These are phyloP conservation scores for Recurvirostra avosetta DNA, from an alignment of 2,113 vertebrate genomes.

Conservation along the genomic window DNA sequence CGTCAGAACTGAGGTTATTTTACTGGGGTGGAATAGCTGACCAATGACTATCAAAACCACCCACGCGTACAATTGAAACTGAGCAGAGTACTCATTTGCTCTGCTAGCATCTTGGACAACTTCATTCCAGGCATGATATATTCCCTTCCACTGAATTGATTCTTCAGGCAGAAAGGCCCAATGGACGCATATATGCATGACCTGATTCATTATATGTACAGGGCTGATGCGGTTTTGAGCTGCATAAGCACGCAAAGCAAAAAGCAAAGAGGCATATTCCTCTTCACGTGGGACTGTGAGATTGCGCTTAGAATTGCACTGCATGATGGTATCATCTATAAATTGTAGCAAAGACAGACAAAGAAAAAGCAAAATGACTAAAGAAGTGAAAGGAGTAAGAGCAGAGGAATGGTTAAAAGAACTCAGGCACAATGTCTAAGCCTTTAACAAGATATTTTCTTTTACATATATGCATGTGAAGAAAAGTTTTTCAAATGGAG, in stretches of 20 bases:
- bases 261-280: not conserved
- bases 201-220: not conserved
- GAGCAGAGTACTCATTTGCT: not conserved
- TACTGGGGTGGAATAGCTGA: not conserved
- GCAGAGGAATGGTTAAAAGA: not conserved
- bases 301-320: not conserved
- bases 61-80: not conserved
- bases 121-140: not conserved
- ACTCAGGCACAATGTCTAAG: not conserved
- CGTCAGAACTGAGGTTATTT: not conserved
- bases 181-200: not conserved
- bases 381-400: not conserved
- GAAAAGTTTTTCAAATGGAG: conserved; percentile 84
- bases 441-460: conserved; percentile 45
- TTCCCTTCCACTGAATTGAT: not conserved
- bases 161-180: not conserved
- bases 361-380: not conserved
- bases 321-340: not conserved
- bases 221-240: not conserved
- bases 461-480: conserved; percentile 53
- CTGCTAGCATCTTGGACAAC: not conserved
- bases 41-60: not conserved
- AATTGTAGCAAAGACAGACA: not conserved
- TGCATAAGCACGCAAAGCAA: not conserved
- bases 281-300: not conserved